Percentiles rank a stretch among this genome's conserved stretches.
Evolutionary conservation across 2,888 invertebrate species (phyloP).

Genomic region (Xestia sexstrigata): DNA sequence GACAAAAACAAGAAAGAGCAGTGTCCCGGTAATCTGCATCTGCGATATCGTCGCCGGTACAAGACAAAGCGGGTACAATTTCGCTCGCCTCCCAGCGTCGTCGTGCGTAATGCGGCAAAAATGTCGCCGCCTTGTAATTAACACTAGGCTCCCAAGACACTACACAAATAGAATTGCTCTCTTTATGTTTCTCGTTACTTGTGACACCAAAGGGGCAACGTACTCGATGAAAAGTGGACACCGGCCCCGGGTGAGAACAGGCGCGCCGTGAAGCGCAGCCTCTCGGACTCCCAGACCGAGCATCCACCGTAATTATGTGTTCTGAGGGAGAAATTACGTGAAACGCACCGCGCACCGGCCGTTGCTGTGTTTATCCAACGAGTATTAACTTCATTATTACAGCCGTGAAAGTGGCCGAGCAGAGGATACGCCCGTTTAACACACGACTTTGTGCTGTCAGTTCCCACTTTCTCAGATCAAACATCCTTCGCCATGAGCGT

Average conservation of each 20-base stretch:
- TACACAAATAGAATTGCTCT: constrained; percentile 79
- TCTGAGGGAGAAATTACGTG: constrained; percentile 52
- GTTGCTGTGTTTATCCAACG: constrained; percentile 57
- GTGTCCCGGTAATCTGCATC: constrained; percentile 47
- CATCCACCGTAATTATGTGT: constrained; percentile 48
- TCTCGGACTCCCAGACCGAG: constrained; percentile 24
- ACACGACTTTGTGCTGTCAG: constrained; percentile 65
- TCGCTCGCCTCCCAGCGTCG: constrained; percentile 50
- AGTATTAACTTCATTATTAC: constrained; percentile 59
- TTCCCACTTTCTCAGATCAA: constrained; percentile 71
- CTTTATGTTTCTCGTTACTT: constrained; percentile 74
- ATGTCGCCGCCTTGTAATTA: constrained; percentile 81
- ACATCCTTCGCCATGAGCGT: constrained; percentile 68
- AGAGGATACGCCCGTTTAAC: constrained; percentile 76
- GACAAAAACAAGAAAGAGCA: constrained; percentile 26
- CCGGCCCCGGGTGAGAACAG: constrained; percentile 40
- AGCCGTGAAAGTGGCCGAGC: constrained; percentile 62
- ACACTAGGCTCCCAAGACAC: constrained; percentile 77
- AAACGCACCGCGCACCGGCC: constrained; percentile 38
- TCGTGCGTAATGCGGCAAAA: constrained; percentile 79
- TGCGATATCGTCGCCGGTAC: constrained; percentile 49
- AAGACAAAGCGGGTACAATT: constrained; percentile 64
- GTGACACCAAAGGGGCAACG: constrained; percentile 73
- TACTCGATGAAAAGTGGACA: constrained; percentile 66
- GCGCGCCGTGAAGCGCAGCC: constrained; percentile 39